A percentile compares a stretch with the other conserved stretches of the same genome.
phyloP scores from a whole-genome alignment of 1,140 invertebrate species.

The Hylaeus volcanicus region DNA sequence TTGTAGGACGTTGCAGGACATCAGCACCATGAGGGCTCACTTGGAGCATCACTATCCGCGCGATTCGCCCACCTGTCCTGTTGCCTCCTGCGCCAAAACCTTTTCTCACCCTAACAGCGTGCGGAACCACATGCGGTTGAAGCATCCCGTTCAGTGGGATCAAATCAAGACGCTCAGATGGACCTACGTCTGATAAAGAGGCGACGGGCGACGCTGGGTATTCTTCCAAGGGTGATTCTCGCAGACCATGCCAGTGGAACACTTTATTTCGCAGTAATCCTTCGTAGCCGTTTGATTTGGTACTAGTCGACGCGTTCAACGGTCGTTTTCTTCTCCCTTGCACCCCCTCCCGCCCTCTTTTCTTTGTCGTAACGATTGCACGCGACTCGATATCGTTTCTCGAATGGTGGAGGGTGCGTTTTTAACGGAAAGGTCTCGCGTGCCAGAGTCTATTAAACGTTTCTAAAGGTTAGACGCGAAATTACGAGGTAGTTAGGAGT shows the following conservation, averaged over 20 bases:
- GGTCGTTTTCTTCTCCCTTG: neutral
- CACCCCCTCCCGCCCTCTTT: neutral
- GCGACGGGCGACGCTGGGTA: neutral
- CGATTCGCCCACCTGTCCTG: conserved; percentile 89
- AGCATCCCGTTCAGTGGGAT: conserved; percentile 89
- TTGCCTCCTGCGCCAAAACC: conserved; percentile 85
- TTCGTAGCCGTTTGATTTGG: neutral
- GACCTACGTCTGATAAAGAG: conserved; percentile 80
- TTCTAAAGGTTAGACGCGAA: conserved; percentile 15
- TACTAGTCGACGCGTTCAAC: neutral
- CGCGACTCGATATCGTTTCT: conserved; percentile 25
- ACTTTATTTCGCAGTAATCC: no score
- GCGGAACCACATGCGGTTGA: conserved; percentile 90
- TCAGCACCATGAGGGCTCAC: conserved; percentile 86
- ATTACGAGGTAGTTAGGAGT: conserved; percentile 35
- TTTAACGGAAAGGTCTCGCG: conserved; percentile 33
- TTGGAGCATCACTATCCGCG: conserved; percentile 90
- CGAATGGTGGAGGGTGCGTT: conserved; percentile 28
- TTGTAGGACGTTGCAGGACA: conserved; percentile 83
- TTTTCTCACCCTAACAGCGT: conserved; percentile 91
- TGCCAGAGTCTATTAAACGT: conserved; percentile 35
- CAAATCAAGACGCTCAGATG: conserved; percentile 91
- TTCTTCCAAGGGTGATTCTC: neutral
- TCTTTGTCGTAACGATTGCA: conserved; percentile 11
- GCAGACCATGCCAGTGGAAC: neutral